Evolutionary conservation across 2,888 invertebrate genomes (phyloP).

Genomic region (Lampropteryx suffumata): DNA sequence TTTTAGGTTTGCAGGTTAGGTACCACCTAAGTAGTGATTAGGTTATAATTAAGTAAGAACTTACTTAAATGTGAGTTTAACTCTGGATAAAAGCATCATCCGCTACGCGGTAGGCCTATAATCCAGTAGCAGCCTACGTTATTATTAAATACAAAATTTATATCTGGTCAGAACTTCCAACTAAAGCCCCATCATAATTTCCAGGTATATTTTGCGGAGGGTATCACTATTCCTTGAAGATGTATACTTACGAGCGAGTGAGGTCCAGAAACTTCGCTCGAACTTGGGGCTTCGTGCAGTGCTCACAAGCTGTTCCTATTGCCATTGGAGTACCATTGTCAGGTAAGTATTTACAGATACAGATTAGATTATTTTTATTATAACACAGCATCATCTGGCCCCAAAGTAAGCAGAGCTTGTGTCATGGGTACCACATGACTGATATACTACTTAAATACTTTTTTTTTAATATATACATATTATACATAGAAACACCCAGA

Average conservation of each 20-base stretch:
- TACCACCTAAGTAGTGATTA: no score
- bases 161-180: neutral
- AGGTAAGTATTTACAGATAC: slow-evolving; percentile 70
- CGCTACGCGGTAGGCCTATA: neutral
- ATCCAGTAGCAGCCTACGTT: neutral
- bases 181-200: slow-evolving; percentile 31
- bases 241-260: slow-evolving; percentile 94
- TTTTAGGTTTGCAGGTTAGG: no score
- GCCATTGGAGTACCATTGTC: slow-evolving; percentile 92
- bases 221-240: slow-evolving; percentile 93
- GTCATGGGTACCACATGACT: no score
- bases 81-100: no score
- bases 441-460: no score
- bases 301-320: slow-evolving; percentile 92
- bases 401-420: no score
- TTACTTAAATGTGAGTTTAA: no score
- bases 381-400: no score
- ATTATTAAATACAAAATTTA: neutral
- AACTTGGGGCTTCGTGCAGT: slow-evolving; percentile 95
- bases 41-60: no score
- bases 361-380: no score
- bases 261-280: slow-evolving; percentile 92
- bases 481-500: no score
- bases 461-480: no score
- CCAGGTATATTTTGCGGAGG: slow-evolving; percentile 93